A percentile compares a stretch with the other conserved stretches of the same genome.
phyloP scores from a whole-genome alignment of 2,113 vertebrate species.

The Charadrius vociferus region DNA sequence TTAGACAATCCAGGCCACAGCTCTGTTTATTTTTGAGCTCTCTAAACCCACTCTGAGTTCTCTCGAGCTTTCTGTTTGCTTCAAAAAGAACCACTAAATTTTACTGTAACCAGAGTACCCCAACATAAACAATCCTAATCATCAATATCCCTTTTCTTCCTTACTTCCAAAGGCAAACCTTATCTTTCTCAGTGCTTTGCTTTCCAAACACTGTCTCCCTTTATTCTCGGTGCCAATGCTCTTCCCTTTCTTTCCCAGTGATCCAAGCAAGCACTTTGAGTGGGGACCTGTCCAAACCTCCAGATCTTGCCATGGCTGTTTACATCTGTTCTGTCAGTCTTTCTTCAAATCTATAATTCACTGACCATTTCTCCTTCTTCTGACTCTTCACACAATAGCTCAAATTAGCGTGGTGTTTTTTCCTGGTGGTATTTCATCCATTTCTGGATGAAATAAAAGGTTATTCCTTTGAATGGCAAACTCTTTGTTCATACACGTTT shows the following conservation, averaged over 20 bases:
- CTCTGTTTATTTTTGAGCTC: not conserved
- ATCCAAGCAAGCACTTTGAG: not conserved
- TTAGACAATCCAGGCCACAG: not conserved
- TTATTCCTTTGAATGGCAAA: not conserved
- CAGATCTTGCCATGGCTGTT: not conserved
- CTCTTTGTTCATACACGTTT: not conserved
- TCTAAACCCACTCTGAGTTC: not conserved
- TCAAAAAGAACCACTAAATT: not conserved
- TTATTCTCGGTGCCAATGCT: constrained; percentile 15
- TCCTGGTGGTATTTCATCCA: not conserved
- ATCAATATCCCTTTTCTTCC: not conserved
- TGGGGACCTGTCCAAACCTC: not conserved
- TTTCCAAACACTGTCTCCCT: not conserved
- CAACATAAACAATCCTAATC: not conserved
- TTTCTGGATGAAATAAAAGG: not conserved
- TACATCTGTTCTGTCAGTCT: not conserved
- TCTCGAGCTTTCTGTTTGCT: not conserved
- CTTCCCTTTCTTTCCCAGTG: not conserved
- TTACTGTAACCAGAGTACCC: not conserved
- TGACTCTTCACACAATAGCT: not conserved
- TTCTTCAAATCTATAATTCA: not conserved
- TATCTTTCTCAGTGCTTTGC: not conserved
- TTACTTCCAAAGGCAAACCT: not conserved
- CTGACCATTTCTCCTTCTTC: not conserved
- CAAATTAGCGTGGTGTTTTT: not conserved